Evolutionary conservation across 2,888 invertebrate genomes (phyloP), one percentile per base, ranked within the genome.

Genomic region (Neocrepidodera transversa): DNA sequence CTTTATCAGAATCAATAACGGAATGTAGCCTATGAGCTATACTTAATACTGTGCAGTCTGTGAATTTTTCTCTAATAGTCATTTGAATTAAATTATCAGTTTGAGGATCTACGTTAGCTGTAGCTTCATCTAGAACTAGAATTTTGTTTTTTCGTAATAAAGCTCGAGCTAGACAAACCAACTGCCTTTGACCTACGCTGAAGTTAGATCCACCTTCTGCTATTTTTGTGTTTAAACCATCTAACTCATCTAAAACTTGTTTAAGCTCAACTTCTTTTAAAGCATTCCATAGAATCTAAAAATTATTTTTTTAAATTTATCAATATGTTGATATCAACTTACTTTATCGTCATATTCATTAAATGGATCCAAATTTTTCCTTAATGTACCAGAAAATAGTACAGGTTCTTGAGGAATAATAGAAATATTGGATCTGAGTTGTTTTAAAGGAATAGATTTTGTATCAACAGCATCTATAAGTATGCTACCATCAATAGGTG

Each of bases 1-100:
- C 88, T 78, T 86, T 85, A 79, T 92, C 90, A 0, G 89, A 91
- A 78, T 93, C 92, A 88, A 93, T 92, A 49, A 93, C 88, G 0
- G 93, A 93, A 71, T 92, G 86, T 3, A 94, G 83, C 28, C 93
- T 84, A 78, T 93, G 92, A 20, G 93, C 93, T 38, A 93, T 90
- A 0, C 92, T 92, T 26, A 93, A 82, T 28, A 93, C 92, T 0
- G 92, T 92, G 74, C 91, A 92, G 13, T 86, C 82, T 0, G 82
- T 83, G 73, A 92, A 92, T 75, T 90, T 90, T 49, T 80, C 82
- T 60, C 90, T 82, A 61, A 93, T 92, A 0, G 91, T 90, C 14
- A 81, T 82, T 73, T 92, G 92, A 64, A 93, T 92, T 10, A 92
- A 76, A 1, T 84, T 85, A 71, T 92, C 92, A 23, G 92, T 92